A percentile compares a stretch with the other conserved stretches of the same genome.
Conservation (phyloP, 2,888 invertebrate genomes). For the Eristalis arbustorum region DNA sequence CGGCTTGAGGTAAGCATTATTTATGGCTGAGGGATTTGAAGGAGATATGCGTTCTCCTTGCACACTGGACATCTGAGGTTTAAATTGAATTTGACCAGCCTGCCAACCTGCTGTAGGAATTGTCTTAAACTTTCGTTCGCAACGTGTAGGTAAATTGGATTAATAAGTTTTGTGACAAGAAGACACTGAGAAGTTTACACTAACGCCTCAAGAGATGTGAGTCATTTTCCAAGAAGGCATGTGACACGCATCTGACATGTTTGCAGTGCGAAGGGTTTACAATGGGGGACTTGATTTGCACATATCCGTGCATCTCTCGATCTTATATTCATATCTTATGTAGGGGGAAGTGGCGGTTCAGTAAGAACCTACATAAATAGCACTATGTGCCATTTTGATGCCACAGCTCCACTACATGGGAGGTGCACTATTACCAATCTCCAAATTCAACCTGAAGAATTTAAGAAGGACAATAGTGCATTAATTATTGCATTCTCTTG, state of each 20-base stretch:
- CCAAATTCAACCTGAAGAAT: too few species aligned
- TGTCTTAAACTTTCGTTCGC: neutral
- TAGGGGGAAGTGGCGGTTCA: too few species aligned
- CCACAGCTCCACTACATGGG: too few species aligned
- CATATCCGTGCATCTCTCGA: too few species aligned
- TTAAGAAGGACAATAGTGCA: too few species aligned
- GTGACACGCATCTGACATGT: neutral
- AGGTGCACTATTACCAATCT: too few species aligned
- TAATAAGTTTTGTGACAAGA: neutral
- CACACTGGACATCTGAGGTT: neutral
- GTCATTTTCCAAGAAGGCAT: neutral
- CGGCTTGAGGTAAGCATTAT: neutral
- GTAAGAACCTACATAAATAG: too few species aligned
- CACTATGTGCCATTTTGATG: too few species aligned
- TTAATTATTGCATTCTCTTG: too few species aligned
- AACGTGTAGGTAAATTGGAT: neutral
- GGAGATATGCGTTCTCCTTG: neutral
- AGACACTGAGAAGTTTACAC: neutral
- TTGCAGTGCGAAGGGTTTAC: neutral
- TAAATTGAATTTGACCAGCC: neutral
- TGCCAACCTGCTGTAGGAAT: neutral
- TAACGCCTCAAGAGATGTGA: neutral
- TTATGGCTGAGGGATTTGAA: conserved; percentile 2
- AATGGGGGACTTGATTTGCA: too few species aligned
- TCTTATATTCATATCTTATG: too few species aligned